Conservation (phyloP, 1,140 invertebrate species). For the Cydia pomonella region DNA sequence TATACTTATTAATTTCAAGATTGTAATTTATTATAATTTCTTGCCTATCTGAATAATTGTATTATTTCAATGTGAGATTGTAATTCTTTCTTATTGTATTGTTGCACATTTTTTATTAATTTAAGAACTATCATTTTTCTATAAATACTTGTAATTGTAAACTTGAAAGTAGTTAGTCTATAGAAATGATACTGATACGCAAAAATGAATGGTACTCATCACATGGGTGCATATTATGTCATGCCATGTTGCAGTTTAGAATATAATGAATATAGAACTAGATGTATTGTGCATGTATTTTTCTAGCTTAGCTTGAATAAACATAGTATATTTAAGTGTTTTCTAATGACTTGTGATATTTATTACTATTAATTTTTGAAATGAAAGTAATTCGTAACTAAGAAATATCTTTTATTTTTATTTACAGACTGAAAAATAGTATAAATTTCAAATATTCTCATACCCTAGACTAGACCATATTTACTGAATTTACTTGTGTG, state of each 20-base stretch:
- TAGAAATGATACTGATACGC: background rate
- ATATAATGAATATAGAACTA: constrained; percentile 32
- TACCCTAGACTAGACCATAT: background rate
- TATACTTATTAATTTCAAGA: constrained; percentile 3
- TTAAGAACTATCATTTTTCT: background rate
- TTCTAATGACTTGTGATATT: constrained; percentile 12
- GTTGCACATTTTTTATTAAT: background rate
- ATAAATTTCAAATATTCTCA: background rate
- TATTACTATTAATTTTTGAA: background rate
- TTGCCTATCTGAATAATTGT: background rate
- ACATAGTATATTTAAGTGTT: constrained; percentile 22
- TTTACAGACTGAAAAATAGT: background rate
- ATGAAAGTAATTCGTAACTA: constrained; percentile 7
- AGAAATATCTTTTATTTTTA: background rate
- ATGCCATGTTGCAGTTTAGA: background rate
- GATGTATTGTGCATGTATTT: background rate
- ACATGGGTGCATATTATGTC: background rate
- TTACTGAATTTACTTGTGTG: too few species aligned
- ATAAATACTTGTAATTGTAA: background rate
- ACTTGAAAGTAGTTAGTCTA: background rate
- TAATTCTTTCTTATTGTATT: constrained; percentile 1
- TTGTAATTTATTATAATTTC: background rate
- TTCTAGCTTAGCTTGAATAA: background rate
- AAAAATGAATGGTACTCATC: background rate
- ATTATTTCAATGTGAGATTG: background rate